phyloP scores from a whole-genome alignment of 64 coral and sea anemone species.

The Exaiptasia diaphana region DNA sequence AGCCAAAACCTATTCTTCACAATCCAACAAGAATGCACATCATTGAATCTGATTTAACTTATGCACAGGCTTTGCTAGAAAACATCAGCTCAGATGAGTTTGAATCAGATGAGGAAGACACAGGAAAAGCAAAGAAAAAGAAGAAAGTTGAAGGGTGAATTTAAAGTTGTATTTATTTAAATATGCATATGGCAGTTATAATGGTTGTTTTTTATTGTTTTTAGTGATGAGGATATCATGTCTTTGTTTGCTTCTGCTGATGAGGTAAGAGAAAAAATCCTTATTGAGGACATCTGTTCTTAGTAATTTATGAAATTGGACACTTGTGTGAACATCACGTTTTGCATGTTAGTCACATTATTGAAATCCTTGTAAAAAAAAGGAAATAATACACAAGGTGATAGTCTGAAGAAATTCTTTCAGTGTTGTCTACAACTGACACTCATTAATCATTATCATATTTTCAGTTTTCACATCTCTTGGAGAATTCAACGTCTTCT shows the following conservation, averaged over 20 bases:
- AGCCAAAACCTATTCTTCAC: no score
- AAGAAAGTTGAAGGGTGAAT: slow-evolving; percentile 12
- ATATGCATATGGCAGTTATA: neutral
- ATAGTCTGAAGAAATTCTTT: neutral
- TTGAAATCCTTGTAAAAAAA: no score
- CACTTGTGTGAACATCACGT: no score
- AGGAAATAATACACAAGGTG: neutral
- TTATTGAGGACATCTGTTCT: neutral
- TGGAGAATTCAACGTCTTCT: slow-evolving; percentile 38
- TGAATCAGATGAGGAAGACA: slow-evolving; percentile 32
- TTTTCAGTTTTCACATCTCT: slow-evolving; percentile 54
- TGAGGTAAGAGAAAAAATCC: neutral
- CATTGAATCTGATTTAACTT: no score
- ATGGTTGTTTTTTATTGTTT: neutral
- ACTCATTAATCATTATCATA: neutral
- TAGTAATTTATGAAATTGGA: neutral
- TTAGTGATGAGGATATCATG: neutral
- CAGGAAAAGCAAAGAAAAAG: slow-evolving; percentile 15
- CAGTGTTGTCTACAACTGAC: neutral
- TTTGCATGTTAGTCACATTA: no score
- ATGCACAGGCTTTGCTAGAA: slow-evolving; percentile 45
- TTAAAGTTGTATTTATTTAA: neutral
- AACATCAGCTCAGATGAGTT: slow-evolving; percentile 81
- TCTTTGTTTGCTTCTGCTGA: slow-evolving; percentile 61
- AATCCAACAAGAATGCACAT: no score